These are phyloP conservation scores for Ascaphus truei DNA, from an alignment of 2,113 vertebrate genomes.

Conservation along the genomic window DNA sequence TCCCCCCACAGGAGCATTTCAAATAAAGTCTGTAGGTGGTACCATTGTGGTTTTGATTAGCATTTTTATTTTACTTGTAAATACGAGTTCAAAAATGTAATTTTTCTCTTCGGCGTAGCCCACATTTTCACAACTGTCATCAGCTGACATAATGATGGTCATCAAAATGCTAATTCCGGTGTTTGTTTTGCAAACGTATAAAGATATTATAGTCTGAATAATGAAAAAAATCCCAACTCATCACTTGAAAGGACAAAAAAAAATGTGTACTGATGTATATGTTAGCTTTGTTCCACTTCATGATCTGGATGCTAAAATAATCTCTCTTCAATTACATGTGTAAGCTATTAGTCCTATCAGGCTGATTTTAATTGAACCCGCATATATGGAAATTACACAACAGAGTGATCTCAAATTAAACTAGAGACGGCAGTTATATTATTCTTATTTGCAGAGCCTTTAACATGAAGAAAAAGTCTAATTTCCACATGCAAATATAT, in stretches of 20 bases:
- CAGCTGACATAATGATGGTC: slow-evolving; percentile 7
- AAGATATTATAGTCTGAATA: slow-evolving; percentile 27
- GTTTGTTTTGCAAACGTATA: slow-evolving; percentile 17
- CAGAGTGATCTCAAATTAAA: neutral
- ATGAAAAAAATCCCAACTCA: slow-evolving; percentile 16
- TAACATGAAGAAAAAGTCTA: neutral
- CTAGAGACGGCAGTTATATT: neutral
- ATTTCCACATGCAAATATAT: neutral
- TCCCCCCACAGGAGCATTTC: no score
- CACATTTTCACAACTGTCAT: slow-evolving; percentile 9
- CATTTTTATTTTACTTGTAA: no score
- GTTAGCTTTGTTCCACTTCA: neutral
- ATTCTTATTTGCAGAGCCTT: neutral
- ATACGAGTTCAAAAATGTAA: no score
- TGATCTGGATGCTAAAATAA: neutral
- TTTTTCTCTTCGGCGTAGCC: neutral
- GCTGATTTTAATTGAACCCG: neutral
- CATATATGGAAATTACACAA: neutral
- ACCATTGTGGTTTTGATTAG: slow-evolving; percentile 42
- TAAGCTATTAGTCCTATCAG: neutral
- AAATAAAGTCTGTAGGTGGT: no score
- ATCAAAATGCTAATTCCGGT: slow-evolving; percentile 16
- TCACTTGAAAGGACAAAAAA: neutral
- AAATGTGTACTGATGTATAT: neutral
- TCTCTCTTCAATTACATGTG: neutral